phyloP scores from a whole-genome alignment of 2,888 invertebrate species.

The Lepidonotus clava region DNA sequence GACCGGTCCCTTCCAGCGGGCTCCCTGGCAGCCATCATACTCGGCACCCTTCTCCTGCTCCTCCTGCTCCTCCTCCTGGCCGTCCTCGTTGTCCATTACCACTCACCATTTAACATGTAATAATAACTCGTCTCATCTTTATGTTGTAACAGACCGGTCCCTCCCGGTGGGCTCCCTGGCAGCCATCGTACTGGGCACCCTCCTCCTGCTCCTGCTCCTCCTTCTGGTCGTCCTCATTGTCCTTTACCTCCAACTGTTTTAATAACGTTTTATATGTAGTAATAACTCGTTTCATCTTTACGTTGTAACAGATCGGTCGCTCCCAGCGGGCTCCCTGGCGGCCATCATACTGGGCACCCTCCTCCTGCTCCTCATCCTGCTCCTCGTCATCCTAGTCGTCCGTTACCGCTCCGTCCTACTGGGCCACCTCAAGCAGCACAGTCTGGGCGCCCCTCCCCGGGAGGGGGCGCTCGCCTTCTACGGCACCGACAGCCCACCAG shows the following conservation, averaged over 20 bases:
- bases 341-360: background rate
- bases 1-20: background rate
- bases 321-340: background rate
- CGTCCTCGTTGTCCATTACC: background rate
- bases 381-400: background rate
- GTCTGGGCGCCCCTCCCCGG: background rate
- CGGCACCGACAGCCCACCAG: background rate
- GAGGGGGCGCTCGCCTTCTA: background rate
- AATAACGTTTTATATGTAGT: too few relatives aligned
- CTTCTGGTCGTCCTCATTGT: background rate
- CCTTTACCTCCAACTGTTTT: too few relatives aligned
- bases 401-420: background rate
- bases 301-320: background rate
- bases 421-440: background rate
- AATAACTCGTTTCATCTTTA: too few relatives aligned
- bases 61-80: background rate
- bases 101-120: too few relatives aligned
- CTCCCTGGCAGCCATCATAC: background rate
- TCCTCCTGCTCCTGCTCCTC: background rate
- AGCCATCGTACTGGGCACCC: background rate
- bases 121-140: too few relatives aligned
- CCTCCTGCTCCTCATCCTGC: background rate
- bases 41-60: background rate
- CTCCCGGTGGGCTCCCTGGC: background rate
- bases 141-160: background rate